Conservation (phyloP, 2,797 vertebrate genomes). For the Tenualosa thibaudeaui region DNA sequence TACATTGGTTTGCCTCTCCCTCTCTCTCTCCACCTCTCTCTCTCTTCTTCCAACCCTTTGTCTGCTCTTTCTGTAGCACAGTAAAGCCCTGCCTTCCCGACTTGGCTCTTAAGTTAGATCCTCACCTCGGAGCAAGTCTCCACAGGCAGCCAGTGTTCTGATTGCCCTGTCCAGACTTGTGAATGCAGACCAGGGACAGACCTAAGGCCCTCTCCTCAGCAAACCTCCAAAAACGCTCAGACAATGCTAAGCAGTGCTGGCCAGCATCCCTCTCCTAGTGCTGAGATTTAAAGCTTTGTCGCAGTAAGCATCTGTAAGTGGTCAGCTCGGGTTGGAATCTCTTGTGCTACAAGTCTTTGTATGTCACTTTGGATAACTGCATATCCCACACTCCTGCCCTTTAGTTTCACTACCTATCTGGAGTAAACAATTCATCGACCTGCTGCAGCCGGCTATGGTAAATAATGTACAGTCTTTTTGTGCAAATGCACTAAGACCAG, state of each 20-base stretch:
- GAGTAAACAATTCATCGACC: no score
- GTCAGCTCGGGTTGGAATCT: no score
- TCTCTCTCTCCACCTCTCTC: background rate
- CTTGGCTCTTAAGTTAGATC: constrained; percentile 32
- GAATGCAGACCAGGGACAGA: constrained; percentile 35
- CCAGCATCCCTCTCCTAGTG: background rate
- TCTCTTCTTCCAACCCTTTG: background rate
- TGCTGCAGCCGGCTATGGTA: no score
- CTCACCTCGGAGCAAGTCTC: constrained; percentile 24
- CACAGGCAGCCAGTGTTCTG: constrained; percentile 42
- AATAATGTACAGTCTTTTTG: background rate
- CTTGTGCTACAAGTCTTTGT: no score
- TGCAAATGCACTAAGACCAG: background rate
- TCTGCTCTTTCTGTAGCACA: background rate
- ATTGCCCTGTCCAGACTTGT: constrained; percentile 46
- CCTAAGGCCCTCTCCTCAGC: background rate
- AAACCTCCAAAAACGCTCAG: background rate
- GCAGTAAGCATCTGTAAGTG: background rate
- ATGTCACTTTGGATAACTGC: no score
- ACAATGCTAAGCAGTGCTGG: constrained; percentile 28
- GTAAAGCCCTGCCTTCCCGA: background rate
- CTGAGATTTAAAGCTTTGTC: constrained; percentile 14
- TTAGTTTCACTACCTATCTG: no score
- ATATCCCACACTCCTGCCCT: no score
- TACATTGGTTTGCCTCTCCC: background rate